A percentile compares a stretch with the other conserved stretches of the same genome.
Conservation (phyloP, 2,113 vertebrate genomes). For the Garra rufa region DNA sequence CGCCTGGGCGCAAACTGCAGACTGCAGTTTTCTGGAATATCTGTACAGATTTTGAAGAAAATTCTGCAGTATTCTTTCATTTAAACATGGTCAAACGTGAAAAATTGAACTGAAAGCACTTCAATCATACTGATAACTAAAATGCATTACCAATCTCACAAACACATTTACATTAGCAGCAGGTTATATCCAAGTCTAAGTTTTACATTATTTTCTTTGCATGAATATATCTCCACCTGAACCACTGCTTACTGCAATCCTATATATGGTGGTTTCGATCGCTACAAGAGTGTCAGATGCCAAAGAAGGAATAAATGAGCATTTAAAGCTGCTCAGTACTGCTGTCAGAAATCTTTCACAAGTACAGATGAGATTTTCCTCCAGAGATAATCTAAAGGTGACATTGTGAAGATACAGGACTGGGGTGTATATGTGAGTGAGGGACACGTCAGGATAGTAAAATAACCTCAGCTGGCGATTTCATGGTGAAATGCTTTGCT, state of each 20-base stretch:
- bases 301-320: constrained; percentile 23
- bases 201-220: not conserved
- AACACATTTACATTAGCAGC: not conserved
- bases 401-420: not conserved
- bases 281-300: constrained; percentile 3
- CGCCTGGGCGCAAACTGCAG: not conserved
- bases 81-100: not conserved
- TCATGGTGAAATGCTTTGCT: not conserved
- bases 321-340: constrained; percentile 3
- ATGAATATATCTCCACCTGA: not conserved
- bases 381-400: constrained; percentile 20
- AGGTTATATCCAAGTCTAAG: not conserved
- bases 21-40: not conserved
- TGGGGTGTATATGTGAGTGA: not conserved
- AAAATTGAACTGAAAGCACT: not conserved
- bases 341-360: constrained; percentile 20
- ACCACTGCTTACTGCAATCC: not conserved
- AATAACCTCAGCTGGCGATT: not conserved
- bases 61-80: not conserved
- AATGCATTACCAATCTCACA: not conserved
- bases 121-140: not conserved
- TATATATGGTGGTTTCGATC: constrained; percentile 5
- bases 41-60: not conserved
- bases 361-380: constrained; percentile 22
- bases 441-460: not conserved